A percentile compares a stretch with the other conserved stretches of the same genome.
Conservation (phyloP, 2,888 invertebrate species). For the Drosophila atroscutellata region DNA sequence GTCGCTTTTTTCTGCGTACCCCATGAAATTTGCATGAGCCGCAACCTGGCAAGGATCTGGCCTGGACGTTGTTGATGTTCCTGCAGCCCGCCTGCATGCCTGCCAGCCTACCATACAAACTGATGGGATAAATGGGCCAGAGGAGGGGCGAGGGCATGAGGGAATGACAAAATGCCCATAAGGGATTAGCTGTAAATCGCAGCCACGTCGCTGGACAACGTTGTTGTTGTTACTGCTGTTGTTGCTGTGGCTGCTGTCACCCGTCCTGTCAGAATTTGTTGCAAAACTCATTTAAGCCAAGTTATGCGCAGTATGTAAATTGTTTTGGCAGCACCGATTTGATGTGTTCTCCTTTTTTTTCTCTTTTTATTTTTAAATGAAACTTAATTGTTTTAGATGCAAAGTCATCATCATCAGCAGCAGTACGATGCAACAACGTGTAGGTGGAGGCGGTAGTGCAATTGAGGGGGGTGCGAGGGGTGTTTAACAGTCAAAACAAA, state of each 20-base stretch:
- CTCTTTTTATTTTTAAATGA: slow-evolving; percentile 57
- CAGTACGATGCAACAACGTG: slow-evolving; percentile 4
- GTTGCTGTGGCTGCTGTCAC: slow-evolving; percentile 31
- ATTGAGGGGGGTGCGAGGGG: background rate
- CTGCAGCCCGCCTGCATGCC: slow-evolving; percentile 12
- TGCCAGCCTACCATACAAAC: slow-evolving; percentile 14
- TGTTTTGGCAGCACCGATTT: slow-evolving; percentile 67
- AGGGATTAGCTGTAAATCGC: slow-evolving; percentile 84
- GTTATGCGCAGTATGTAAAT: slow-evolving; percentile 84
- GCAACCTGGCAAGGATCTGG: slow-evolving; percentile 49
- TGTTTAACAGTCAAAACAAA: slow-evolving; percentile 47
- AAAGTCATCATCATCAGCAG: slow-evolving; percentile 72
- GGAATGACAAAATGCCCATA: slow-evolving; percentile 83
- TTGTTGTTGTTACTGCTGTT: slow-evolving; percentile 21
- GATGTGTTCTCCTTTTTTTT: slow-evolving; percentile 17
- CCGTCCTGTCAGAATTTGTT: slow-evolving; percentile 73
- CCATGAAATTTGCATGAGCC: slow-evolving; percentile 84
- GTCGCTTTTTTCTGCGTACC: slow-evolving; percentile 71
- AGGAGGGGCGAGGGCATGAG: slow-evolving; percentile 7
- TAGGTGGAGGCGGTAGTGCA: background rate
- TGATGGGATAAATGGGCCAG: slow-evolving; percentile 11
- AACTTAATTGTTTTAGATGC: slow-evolving; percentile 82
- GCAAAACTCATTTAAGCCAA: slow-evolving; percentile 80
- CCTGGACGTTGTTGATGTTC: slow-evolving; percentile 24
- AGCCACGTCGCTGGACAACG: slow-evolving; percentile 58